Evolutionary conservation across 1,140 invertebrate species (phyloP).

Genomic region (Aplysia californica): DNA sequence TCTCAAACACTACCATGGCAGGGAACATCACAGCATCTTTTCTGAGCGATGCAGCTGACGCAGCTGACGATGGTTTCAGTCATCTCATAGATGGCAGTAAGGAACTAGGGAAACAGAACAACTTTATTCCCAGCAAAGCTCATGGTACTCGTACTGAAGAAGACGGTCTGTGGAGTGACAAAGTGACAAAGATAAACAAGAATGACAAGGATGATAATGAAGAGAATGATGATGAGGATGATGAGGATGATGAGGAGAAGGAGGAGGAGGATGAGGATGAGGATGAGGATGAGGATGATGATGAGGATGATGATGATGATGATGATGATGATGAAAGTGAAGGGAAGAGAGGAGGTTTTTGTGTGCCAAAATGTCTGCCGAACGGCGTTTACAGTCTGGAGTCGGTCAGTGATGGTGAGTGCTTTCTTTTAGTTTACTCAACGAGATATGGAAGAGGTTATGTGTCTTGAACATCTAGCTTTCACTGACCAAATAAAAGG

Average conservation of each 20-base stretch:
- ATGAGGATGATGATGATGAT: no score
- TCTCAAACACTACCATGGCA: background rate
- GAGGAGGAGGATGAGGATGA: no score
- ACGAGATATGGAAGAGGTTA: no score
- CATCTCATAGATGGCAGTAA: background rate
- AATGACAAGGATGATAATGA: background rate
- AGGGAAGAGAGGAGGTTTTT: background rate
- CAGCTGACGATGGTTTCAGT: background rate
- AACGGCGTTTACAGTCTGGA: background rate
- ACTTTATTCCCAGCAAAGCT: no score
- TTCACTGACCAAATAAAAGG: no score
- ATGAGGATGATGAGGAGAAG: no score
- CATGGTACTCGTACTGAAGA: background rate
- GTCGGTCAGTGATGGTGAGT: background rate
- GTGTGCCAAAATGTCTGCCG: background rate
- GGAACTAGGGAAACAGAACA: no score
- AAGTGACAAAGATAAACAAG: background rate
- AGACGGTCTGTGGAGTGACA: background rate
- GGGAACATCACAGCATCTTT: background rate
- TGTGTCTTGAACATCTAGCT: no score
- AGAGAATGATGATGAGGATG: no score
- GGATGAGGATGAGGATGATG: no score
- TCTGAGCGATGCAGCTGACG: background rate
- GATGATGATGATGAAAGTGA: no score
- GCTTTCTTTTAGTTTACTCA: background rate